These are phyloP conservation scores for Drosophila serrata DNA, from an alignment of 1,140 invertebrate genomes.

Conservation along the genomic window DNA sequence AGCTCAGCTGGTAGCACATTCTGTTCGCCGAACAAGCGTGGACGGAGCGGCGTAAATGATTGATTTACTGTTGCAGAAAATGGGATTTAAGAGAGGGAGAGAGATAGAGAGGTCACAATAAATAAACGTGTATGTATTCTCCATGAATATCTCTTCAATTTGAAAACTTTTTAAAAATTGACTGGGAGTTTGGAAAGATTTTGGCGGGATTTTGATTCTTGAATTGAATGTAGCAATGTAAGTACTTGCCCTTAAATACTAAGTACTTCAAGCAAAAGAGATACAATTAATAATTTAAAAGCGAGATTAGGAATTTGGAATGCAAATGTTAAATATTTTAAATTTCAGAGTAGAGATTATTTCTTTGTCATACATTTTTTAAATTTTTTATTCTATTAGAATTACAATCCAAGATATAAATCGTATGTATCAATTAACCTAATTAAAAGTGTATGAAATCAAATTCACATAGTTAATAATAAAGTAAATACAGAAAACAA, in stretches of 20 bases:
- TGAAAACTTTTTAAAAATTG: neutral
- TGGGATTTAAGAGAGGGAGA: neutral
- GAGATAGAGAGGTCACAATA: too few species aligned
- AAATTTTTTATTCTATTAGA: neutral
- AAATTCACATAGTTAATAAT: neutral
- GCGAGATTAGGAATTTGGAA: neutral
- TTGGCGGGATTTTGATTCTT: neutral
- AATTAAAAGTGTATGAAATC: neutral
- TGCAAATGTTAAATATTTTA: neutral
- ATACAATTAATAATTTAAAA: neutral
- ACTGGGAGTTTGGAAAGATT: neutral
- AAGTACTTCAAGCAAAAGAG: neutral
- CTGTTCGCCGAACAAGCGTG: conserved; percentile 64
- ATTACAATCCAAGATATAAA: neutral
- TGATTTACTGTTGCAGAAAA: conserved; percentile 22
- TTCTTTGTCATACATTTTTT: neutral
- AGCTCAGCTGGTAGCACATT: conserved; percentile 20
- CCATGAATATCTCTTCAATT: conserved; percentile 1
- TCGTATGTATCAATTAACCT: neutral
- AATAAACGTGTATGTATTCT: neutral
- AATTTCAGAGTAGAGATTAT: neutral
- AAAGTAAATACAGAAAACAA: neutral
- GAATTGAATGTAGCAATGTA: neutral
- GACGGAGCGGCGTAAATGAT: conserved; percentile 55
- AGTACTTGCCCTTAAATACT: neutral